phyloP scores from a whole-genome alignment of 2,113 vertebrate genomes.

The Cephalopterus ornatus region DNA sequence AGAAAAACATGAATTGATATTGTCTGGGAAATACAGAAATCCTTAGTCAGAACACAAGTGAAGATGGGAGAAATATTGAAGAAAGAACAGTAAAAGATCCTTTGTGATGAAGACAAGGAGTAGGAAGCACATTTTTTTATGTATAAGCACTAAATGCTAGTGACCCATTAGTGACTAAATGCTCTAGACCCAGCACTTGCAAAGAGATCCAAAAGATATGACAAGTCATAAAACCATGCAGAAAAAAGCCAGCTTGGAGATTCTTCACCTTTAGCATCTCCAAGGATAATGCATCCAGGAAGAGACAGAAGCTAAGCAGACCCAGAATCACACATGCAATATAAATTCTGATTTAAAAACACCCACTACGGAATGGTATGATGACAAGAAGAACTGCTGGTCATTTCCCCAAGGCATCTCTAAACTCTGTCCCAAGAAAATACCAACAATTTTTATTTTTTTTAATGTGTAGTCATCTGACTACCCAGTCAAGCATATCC shows the following conservation, averaged over 20 bases:
- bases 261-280: neutral
- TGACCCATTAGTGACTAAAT: too few species aligned
- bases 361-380: neutral
- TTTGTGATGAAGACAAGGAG: neutral
- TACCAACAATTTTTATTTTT: neutral
- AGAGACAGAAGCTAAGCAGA: neutral
- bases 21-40: neutral
- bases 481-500: neutral
- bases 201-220: neutral
- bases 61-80: neutral
- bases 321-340: neutral
- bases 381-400: neutral
- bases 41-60: neutral
- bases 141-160: too few species aligned
- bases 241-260: neutral
- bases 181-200: neutral
- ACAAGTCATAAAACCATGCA: neutral
- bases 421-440: neutral
- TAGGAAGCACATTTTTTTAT: neutral
- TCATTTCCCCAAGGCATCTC: neutral
- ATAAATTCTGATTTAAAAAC: neutral
- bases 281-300: neutral
- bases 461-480: neutral
- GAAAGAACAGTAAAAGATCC: neutral
- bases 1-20: neutral